Evolutionary conservation across 1,140 invertebrate genomes (phyloP).

Genomic region (Homarus americanus): DNA sequence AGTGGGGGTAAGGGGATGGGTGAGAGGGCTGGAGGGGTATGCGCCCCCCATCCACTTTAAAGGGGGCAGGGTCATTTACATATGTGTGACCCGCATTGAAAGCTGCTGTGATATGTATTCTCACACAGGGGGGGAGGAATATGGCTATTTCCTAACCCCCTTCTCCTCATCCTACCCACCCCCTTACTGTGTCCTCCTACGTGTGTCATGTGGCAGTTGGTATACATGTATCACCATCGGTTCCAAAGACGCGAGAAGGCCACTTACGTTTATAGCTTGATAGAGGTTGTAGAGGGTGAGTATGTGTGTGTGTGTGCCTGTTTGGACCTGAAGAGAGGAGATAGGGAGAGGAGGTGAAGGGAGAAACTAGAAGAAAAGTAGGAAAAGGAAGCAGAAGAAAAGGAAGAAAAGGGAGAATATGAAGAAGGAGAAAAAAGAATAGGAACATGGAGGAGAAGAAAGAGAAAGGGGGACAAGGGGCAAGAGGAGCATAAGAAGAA

Average conservation of each 20-base stretch:
- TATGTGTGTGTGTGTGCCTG: constrained; percentile 6
- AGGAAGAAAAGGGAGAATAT: no score
- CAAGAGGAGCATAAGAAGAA: neutral
- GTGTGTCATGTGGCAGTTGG: neutral
- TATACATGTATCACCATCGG: neutral
- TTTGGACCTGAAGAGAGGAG: neutral
- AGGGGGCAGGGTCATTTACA: constrained; percentile 70
- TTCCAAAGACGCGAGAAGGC: neutral
- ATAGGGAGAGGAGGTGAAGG: neutral
- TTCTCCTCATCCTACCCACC: neutral
- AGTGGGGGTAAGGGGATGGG: neutral
- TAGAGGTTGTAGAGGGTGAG: neutral
- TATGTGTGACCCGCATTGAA: constrained; percentile 72
- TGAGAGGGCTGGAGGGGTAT: constrained; percentile 23
- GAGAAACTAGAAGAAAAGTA: neutral
- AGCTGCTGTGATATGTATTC: constrained; percentile 64
- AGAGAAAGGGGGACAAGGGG: neutral
- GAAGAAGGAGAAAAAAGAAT: neutral
- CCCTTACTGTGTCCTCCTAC: neutral
- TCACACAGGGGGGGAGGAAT: constrained; percentile 14
- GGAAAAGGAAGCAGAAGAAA: neutral
- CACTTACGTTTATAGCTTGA: neutral
- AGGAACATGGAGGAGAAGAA: neutral
- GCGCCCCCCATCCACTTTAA: constrained; percentile 55
- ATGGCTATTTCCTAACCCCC: neutral